Conservation (phyloP, 2,797 vertebrate genomes). For the Fratercula arctica region DNA sequence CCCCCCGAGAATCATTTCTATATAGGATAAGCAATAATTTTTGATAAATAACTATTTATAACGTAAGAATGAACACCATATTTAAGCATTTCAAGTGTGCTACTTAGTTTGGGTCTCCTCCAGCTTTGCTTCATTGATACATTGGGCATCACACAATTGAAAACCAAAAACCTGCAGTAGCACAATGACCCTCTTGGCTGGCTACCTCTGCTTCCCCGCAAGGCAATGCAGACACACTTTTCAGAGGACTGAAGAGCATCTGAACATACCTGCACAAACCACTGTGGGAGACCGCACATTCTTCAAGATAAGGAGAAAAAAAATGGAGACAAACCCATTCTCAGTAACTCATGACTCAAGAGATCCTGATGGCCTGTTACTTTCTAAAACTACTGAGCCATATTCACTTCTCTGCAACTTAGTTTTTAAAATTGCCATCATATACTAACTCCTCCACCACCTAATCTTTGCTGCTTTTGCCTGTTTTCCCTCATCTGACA, state of each 20-base stretch:
- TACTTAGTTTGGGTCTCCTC: neutral
- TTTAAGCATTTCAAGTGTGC: neutral
- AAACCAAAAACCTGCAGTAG: neutral
- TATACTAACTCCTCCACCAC: neutral
- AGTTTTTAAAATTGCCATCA: neutral
- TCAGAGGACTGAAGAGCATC: neutral
- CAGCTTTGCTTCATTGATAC: neutral
- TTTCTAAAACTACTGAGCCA: neutral
- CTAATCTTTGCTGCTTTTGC: neutral
- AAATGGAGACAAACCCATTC: neutral
- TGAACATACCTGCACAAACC: neutral
- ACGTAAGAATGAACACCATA: rapidly evolving
- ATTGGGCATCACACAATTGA: rapidly evolving
- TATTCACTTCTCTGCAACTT: neutral
- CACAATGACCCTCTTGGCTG: neutral
- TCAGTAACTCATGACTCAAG: neutral
- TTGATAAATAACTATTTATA: neutral
- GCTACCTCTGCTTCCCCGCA: neutral
- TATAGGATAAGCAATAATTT: neutral
- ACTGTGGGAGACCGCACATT: neutral
- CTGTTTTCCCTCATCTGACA: neutral
- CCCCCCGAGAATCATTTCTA: neutral
- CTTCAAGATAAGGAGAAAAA: neutral
- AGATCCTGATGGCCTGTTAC: neutral
- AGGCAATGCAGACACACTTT: neutral